Percentiles rank a stretch among this genome's conserved stretches.
phyloP scores from a whole-genome alignment of 2,797 vertebrate species.

The Fringilla coelebs region DNA sequence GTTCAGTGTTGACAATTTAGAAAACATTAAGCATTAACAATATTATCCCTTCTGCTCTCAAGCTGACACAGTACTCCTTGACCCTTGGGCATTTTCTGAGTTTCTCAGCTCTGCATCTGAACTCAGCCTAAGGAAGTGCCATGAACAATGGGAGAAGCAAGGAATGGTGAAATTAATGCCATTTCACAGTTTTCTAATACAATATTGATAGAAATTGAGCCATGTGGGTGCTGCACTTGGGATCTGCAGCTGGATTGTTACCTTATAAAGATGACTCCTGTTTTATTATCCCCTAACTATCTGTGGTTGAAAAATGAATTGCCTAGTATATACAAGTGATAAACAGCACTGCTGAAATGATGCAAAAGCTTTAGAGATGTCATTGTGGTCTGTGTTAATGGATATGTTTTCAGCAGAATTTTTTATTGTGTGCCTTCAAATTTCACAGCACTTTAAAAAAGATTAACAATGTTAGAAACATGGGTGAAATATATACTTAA shows the following conservation, averaged over 20 bases:
- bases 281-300: constrained; percentile 51
- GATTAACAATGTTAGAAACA: constrained; percentile 54
- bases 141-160: neutral
- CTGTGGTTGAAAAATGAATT: constrained; percentile 48
- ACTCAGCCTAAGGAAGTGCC: constrained; percentile 22
- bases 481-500: constrained; percentile 40
- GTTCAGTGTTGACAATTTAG: neutral
- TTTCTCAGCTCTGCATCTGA: constrained; percentile 42
- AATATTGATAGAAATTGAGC: constrained; percentile 36
- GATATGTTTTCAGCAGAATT: constrained; percentile 13
- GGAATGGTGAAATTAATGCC: constrained; percentile 50
- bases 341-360: constrained; percentile 40
- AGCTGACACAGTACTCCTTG: constrained; percentile 16
- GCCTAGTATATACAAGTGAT: constrained; percentile 25
- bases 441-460: constrained; percentile 31
- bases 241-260: constrained; percentile 51
- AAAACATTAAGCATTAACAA: constrained; percentile 31
- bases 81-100: constrained; percentile 16
- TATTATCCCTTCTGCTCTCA: constrained; percentile 29
- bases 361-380: constrained; percentile 19
- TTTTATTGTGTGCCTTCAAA: constrained; percentile 34
- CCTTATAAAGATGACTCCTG: constrained; percentile 56
- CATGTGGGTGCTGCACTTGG: neutral
- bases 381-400: constrained; percentile 2
- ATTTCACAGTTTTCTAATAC: constrained; percentile 40